Evolutionary conservation across 2,888 invertebrate genomes (phyloP), one percentile per base, ranked within the genome.

Genomic region (Cantharis flavilabris): DNA sequence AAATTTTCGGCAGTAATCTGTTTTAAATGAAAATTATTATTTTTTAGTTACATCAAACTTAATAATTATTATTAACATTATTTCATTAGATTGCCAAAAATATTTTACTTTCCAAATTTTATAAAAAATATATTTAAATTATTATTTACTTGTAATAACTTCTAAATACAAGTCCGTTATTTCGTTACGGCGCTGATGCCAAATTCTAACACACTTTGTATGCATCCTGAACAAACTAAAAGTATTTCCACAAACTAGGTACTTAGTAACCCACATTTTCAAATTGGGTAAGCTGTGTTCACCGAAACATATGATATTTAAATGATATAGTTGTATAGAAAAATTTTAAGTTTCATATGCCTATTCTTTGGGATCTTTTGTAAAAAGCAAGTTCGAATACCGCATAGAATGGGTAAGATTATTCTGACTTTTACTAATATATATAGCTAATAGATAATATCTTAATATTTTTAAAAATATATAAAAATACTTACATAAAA

Each of bases 121-220:
- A n/a, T n/a, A 49, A 49, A 49, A 49, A 49, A 49, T 49, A 49
- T 49, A 49, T 49, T 49, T 49, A 49, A 49, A 49, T 49, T 49
- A 49, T 49, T 49, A 49, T 49, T 49, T 49, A 49, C 49, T 49
- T 49, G 49, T 49, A 49, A 49, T 49, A 49, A n/a, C 49, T 49
- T 30, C 28, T 49, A 49, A 49, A 49, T 49, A 49, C 49, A 49
- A 49, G 20, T 65, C 77, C 77, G 77, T 77, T 77, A 77, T 18
- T 77, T 72, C 74, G 77, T 77, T 63, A 77, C 77, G 77, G 77
- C 74, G 74, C 26, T 77, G 65, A 72, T 72, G 77, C 77, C 72
- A 77, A 77, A 77, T 74, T 74, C 77, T 77, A 77, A 63, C 77
- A 77, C 72, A 77, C 77, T 77, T 77, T 77, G 69, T 72, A 77